Base-by-base conservation (phyloP, 2,113 vertebrate genomes). In the Notothenia coriiceps region DNA sequence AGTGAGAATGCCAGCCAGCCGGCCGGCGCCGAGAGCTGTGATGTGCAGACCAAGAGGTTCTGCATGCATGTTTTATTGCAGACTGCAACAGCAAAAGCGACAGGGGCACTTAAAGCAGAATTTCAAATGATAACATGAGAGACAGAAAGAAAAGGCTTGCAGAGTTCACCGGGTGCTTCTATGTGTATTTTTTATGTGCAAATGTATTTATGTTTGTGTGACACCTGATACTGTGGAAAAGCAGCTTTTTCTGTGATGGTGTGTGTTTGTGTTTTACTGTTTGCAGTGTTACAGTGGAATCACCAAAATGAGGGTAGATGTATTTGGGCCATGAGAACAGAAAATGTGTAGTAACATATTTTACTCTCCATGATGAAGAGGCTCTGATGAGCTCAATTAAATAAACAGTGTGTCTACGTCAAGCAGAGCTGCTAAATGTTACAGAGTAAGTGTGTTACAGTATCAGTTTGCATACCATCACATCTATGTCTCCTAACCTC, bases 41-140 rank as follows among this genome's bases (percentile, higher is more conserved):
- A 85, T 82, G 78, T 69, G 57, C 64, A 76, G 57, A 77, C 78
- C 75, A 56, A 81, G 74, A 72, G 54, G 69, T 87, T 82, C 67
- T 63, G 63, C 80, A 83, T 91, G 83, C 88, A 90, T 89, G 85
- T 88, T 92, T 91, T 74, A 92, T 88, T 64, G 55, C 84, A 40
- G 5, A 74, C 83, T 81, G 82, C 82, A 84, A 59, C 79, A 70
- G 83, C 63, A 70, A 74, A 77, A 82, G 60, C 88, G 84, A 77
- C 57, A 56, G 46, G 65, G 57, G 84, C 79, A 91, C 89, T 85
- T 87, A 87, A 89, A 86, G 78, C 52, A 14, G 86, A 88, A 89
- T 87, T 78, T 80, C 55, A 87, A 89, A 90, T 87, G 79, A 86
- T 47, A 65, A 77, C 75, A 83, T 71, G 60, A 89, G 77, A 86